Evolutionary conservation across 2,113 vertebrate species (phyloP).

Genomic region (Psilopogon haemacephalus): DNA sequence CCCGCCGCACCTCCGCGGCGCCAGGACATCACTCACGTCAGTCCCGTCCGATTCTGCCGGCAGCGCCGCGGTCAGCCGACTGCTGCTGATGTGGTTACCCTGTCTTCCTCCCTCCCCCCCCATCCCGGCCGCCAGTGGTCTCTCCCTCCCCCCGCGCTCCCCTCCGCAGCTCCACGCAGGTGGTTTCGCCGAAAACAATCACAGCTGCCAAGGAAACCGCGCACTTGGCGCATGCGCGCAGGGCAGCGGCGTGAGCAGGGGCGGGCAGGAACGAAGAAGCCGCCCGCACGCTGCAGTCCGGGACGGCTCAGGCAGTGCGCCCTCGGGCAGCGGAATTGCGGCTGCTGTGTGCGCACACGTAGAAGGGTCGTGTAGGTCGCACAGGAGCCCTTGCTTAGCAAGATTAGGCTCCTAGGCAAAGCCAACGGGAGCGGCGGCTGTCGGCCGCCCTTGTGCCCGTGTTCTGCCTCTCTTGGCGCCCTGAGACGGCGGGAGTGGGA

Average conservation of each 20-base stretch:
- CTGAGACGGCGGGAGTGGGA: background rate
- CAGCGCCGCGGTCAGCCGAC: too few relatives aligned
- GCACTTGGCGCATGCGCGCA: background rate
- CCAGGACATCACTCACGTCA: background rate
- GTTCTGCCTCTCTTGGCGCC: background rate
- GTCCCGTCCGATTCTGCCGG: background rate
- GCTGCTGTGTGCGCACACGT: background rate
- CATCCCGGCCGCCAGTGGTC: background rate
- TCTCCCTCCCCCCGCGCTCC: background rate
- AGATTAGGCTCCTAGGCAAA: too few relatives aligned
- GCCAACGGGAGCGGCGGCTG: rapidly evolving
- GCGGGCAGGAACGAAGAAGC: background rate
- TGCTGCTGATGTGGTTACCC: background rate
- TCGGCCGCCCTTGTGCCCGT: rapidly evolving
- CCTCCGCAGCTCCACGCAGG: background rate
- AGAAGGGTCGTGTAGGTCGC: rapidly evolving
- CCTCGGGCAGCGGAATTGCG: rapidly evolving
- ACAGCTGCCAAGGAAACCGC: conserved; percentile 28
- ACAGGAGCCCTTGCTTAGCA: background rate
- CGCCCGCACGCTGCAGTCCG: background rate
- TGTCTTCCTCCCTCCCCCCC: background rate
- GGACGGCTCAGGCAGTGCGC: background rate
- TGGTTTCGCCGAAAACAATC: conserved; percentile 34
- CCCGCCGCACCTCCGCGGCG: background rate
- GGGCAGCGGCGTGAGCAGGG: rapidly evolving